Base-by-base conservation (phyloP, 2,797 vertebrate species). In the Acanthurus tractus region DNA sequence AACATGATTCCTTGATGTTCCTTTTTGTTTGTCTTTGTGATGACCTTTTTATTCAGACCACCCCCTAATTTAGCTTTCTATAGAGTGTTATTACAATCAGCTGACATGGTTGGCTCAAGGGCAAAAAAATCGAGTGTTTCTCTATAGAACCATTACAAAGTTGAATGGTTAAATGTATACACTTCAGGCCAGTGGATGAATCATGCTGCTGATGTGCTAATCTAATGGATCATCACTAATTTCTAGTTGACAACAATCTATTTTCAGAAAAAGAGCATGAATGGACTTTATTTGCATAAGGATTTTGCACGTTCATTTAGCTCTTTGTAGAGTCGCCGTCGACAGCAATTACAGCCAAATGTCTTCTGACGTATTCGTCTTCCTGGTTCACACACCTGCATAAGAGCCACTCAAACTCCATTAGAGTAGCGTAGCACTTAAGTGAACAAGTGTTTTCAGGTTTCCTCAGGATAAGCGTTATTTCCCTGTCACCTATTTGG, bases 171-270 rank as follows among this genome's bases (percentile, higher is more conserved):
- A 1, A 45, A 66, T 45, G 6, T 79, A 59, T 49, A 8, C 44
- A 70, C 64, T 13, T 15, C 6, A 15, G 52, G 64, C 13, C 54
- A 29, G 45, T 54, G 65, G 65, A 70, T 80, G 80, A 86, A 74
- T 88, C 79, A 83, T 45, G 13, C 20, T 25, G 25, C 54, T 48
- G 36, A 62, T 77, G 72, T 36, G 40, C 54, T 74, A 56, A 66
- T 75, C 44, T 89, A 89, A 89, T 86, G 77, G 78, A 53, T 85
- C 56, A 55, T 82, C 75, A 76, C 79, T 91, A 81, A 90, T 84
- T 53, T 68, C 44, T 89, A 77, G 88, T 78, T 73, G 72, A 72
- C 65, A 65, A 23, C 17, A 23, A 40, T 77, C 76, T 85, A 78
- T 79, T 83, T 83, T 70, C 18, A 55, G 63, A 65, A 38, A 58